phyloP scores from a whole-genome alignment of 2,113 vertebrate genomes.

The Gobius niger region DNA sequence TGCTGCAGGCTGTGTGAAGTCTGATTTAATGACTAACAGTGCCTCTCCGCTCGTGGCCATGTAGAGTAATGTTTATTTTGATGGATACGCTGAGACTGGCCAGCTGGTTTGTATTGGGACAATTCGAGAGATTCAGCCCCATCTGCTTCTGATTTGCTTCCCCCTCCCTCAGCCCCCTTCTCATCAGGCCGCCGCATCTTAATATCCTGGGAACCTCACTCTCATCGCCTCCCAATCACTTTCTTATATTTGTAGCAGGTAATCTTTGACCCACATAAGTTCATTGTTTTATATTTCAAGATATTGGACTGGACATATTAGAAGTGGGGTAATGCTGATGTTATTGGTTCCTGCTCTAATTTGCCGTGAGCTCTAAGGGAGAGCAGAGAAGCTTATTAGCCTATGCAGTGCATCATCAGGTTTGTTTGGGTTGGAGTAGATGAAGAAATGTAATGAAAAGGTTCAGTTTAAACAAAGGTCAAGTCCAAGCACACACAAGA shows the following conservation, averaged over 20 bases:
- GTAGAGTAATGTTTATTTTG: constrained; percentile 78
- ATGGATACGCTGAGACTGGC: constrained; percentile 74
- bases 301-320: constrained; percentile 38
- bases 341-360: constrained; percentile 36
- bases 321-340: constrained; percentile 40
- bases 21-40: constrained; percentile 72
- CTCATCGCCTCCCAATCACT: constrained; percentile 28
- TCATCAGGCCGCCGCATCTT: constrained; percentile 55
- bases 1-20: constrained; percentile 51
- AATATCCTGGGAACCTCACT: constrained; percentile 60
- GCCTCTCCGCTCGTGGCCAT: constrained; percentile 66
- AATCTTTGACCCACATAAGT: constrained; percentile 54
- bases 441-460: neutral
- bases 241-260: constrained; percentile 30
- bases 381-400: constrained; percentile 29
- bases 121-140: constrained; percentile 70
- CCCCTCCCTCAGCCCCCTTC: constrained; percentile 39
- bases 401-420: constrained; percentile 12
- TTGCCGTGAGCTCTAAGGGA: constrained; percentile 26
- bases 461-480: neutral
- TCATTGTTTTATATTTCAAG: constrained; percentile 50
- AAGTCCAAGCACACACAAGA: no score
- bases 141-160: constrained; percentile 73
- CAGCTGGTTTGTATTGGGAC: constrained; percentile 83
- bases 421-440: constrained; percentile 16